phyloP scores from a whole-genome alignment of 2,797 vertebrate genomes.

The Champsocephalus esox region DNA sequence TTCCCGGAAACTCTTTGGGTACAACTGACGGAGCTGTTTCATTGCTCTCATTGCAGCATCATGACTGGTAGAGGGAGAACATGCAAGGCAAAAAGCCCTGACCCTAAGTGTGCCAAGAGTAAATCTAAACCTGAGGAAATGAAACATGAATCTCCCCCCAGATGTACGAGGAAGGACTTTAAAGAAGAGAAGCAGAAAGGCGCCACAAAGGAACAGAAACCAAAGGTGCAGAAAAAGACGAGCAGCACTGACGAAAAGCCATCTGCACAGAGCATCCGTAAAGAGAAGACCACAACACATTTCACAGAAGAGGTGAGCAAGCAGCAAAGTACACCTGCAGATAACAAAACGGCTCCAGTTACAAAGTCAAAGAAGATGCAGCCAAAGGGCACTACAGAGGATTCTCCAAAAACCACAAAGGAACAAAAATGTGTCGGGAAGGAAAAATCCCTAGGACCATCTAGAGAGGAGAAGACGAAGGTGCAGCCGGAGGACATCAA shows the following conservation, averaged over 20 bases:
- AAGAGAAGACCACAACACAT: neutral
- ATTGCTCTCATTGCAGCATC: neutral
- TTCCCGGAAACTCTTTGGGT: neutral
- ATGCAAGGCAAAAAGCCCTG: neutral
- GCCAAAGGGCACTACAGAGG: neutral
- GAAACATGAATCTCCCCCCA: neutral
- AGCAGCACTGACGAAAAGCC: neutral
- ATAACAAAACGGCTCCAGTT: neutral
- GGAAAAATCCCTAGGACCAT: too few relatives aligned
- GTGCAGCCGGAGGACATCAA: too few relatives aligned
- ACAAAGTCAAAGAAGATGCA: neutral
- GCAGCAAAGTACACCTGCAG: neutral
- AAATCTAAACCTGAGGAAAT: neutral
- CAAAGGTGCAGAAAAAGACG: constrained; percentile 20
- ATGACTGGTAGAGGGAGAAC: constrained; percentile 58
- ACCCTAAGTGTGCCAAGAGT: neutral
- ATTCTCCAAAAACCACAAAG: too few relatives aligned
- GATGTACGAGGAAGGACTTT: neutral
- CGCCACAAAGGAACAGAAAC: constrained; percentile 9
- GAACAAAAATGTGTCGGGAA: too few relatives aligned
- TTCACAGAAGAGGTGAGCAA: neutral
- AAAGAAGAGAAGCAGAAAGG: neutral
- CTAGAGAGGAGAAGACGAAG: too few relatives aligned
- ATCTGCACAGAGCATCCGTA: neutral
- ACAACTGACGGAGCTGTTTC: neutral